Evolutionary conservation across 2,888 invertebrate genomes (phyloP).

Genomic region (Euplexia lucipara): DNA sequence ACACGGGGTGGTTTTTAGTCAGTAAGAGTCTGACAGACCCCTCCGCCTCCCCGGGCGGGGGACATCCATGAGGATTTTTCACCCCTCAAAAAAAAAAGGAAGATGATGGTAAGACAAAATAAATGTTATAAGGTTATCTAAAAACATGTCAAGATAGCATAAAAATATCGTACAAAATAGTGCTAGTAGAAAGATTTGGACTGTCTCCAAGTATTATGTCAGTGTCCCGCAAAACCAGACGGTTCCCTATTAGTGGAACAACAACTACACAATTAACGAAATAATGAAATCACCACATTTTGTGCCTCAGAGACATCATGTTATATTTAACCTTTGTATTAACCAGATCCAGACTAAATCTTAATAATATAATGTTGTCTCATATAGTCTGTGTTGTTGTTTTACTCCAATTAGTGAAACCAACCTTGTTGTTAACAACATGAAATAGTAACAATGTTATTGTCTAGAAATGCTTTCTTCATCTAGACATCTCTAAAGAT

Average conservation of each 20-base stretch:
- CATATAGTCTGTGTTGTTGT: slow-evolving; percentile 1
- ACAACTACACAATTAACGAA: slow-evolving; percentile 55
- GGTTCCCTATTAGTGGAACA: slow-evolving; percentile 52
- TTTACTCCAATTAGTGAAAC: slow-evolving; percentile 38
- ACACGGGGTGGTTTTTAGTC: too few relatives aligned
- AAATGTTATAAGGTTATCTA: too few relatives aligned
- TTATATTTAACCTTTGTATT: slow-evolving; percentile 30
- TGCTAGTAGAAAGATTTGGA: slow-evolving; percentile 53
- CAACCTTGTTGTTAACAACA: neutral
- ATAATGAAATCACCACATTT: slow-evolving; percentile 49
- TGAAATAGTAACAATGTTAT: slow-evolving; percentile 1
- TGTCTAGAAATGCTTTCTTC: neutral
- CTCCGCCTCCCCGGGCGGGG: too few relatives aligned
- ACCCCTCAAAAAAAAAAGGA: too few relatives aligned
- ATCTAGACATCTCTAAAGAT: neutral
- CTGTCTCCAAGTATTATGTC: slow-evolving; percentile 56
- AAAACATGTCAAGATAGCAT: too few relatives aligned
- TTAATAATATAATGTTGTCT: slow-evolving; percentile 27
- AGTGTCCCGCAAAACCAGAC: slow-evolving; percentile 50
- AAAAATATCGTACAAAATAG: slow-evolving; percentile 26
- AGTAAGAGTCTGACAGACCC: too few relatives aligned
- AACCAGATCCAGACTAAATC: neutral
- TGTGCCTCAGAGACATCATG: slow-evolving; percentile 24
- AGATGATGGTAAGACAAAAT: too few relatives aligned
- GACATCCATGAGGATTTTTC: too few relatives aligned